These are phyloP conservation scores for Lasioglossum morio DNA, from an alignment of 2,888 invertebrate species.

Conservation along the genomic window DNA sequence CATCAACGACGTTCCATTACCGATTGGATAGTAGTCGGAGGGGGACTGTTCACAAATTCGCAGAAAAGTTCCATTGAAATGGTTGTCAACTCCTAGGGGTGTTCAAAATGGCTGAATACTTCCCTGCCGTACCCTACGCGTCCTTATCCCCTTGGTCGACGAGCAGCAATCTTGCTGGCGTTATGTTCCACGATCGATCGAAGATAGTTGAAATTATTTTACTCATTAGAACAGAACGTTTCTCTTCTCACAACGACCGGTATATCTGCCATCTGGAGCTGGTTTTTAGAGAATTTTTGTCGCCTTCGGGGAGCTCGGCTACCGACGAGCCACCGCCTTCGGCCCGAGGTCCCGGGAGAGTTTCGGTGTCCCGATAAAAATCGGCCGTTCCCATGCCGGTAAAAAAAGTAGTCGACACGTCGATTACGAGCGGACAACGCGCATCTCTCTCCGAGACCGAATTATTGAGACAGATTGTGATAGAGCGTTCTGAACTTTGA, in stretches of 20 bases:
- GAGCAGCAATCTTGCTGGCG: neutral
- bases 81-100: slow-evolving; percentile 2
- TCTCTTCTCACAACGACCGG: neutral
- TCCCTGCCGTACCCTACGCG: neutral
- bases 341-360: neutral
- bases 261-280: neutral
- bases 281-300: neutral
- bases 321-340: neutral
- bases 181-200: neutral
- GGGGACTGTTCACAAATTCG: slow-evolving; percentile 6
- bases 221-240: neutral
- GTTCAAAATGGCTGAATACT: slow-evolving; percentile 6
- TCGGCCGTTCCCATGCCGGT: neutral
- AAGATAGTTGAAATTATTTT: neutral
- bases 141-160: neutral
- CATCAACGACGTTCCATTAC: slow-evolving; percentile 3
- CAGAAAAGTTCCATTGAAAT: slow-evolving; percentile 1
- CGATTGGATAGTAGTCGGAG: slow-evolving; percentile 2
- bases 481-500: slow-evolving; percentile 72
- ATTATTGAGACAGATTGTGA: slow-evolving; percentile 79
- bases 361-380: slow-evolving; percentile 1
- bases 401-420: slow-evolving; percentile 30
- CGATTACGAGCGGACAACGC: slow-evolving; percentile 19
- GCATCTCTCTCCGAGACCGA: slow-evolving; percentile 40
- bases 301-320: neutral